Evolutionary conservation across 2,888 invertebrate genomes (phyloP), one percentile per base, ranked within the genome.

Genomic region (Phymatocera aterrima): DNA sequence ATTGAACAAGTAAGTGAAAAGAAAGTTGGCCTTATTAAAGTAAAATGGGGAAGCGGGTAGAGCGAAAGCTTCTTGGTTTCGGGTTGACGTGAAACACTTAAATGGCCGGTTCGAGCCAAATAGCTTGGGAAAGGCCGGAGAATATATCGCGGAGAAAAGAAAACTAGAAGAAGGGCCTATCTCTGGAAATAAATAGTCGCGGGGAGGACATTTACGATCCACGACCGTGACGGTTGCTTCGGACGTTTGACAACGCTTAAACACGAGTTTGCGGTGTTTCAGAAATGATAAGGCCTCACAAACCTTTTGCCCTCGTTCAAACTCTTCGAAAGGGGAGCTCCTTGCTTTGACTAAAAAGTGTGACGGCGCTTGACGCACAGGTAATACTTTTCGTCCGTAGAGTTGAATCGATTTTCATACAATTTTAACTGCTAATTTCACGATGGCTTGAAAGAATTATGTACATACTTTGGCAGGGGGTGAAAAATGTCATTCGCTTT

Each of bases 1-100:
- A 78, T 78, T 78, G 68, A 78, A 78, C 51, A 72, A 78, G 57
- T 57, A 78, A 70, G 72, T 72, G 78, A 78, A 57, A 78, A 51
- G 70, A 78, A 70, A 78, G 54, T 70, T 78, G 48, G 54, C 48
- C 54, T 68, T 68, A 68, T 68, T 68, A 68, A 68, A 68, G 43
- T 68, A n/a, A 68, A 68, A 68, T 43, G 68, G 68, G 24, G 37
- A 10, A 64, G 37, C 43, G 43, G 43, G 43, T 68, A 68, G 46
- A 68, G 43, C 12, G 6, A 43, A 28, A 28, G 12, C 24, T 40
- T 46, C n/a, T 68, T 2, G 43, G 68, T 68, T 68, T 46, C 28
- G 28, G 68, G 43, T 68, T 68, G 43, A 68, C 68, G 68, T 46
- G 28, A 46, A 68, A 46, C 68, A 46, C 43, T 28, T 43, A 68